phyloP scores from a whole-genome alignment of 1,140 invertebrate genomes.

The Temnothorax curvispinosus region DNA sequence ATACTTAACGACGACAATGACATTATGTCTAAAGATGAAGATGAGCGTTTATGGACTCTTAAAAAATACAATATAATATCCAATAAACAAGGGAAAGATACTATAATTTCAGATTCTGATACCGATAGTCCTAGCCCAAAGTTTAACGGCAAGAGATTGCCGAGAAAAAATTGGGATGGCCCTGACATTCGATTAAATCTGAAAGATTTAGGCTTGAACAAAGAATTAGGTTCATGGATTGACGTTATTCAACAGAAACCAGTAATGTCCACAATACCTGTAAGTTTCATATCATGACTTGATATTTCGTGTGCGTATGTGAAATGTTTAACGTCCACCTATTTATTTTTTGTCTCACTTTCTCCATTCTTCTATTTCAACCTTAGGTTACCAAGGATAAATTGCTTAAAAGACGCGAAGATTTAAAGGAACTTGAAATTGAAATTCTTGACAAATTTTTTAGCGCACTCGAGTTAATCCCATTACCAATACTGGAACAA shows the following conservation, averaged over 20 bases:
- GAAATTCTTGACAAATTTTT: conserved; percentile 79
- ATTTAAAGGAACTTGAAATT: conserved; percentile 77
- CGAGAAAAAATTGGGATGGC: conserved; percentile 62
- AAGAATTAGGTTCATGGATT: conserved; percentile 75
- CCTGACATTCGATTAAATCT: conserved; percentile 70
- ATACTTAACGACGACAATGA: background rate
- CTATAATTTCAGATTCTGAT: conserved; percentile 68
- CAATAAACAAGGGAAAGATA: conserved; percentile 20
- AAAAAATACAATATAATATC: background rate
- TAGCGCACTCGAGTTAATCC: conserved; percentile 78
- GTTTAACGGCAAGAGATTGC: background rate
- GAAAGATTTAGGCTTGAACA: conserved; percentile 74
- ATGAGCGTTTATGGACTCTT: conserved; percentile 1
- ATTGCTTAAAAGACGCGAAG: conserved; percentile 67
- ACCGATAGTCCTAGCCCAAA: conserved; percentile 60
- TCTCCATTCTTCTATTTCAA: background rate
- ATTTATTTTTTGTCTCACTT: background rate
- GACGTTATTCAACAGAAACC: conserved; percentile 61
- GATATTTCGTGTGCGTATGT: background rate
- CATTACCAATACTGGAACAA: conserved; percentile 74
- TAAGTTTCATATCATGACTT: conserved; percentile 58
- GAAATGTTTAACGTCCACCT: conserved; percentile 9
- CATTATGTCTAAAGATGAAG: background rate
- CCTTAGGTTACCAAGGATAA: conserved; percentile 73
- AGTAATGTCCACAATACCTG: conserved; percentile 66